Evolutionary conservation across 2,888 invertebrate genomes (phyloP).

Genomic region (Allophyes oxyacanthae): DNA sequence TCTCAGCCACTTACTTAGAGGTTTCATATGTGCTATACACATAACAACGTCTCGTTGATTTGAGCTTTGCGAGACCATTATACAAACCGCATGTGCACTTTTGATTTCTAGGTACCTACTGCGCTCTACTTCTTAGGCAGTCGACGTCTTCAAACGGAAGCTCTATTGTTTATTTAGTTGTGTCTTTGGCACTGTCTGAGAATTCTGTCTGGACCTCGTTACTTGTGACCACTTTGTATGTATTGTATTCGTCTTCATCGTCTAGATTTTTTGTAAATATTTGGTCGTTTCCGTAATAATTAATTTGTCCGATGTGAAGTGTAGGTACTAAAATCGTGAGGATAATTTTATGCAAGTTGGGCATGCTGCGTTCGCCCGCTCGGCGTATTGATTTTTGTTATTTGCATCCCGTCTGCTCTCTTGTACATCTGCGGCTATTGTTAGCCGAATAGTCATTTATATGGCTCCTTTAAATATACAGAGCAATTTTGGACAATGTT

Average conservation of each 20-base stretch:
- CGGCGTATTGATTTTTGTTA: slow-evolving; percentile 87
- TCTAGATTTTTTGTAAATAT: slow-evolving; percentile 38
- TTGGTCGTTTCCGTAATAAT: slow-evolving; percentile 46
- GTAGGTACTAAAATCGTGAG: slow-evolving; percentile 69
- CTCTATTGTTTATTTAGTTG: slow-evolving; percentile 80
- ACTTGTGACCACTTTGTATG: slow-evolving; percentile 53
- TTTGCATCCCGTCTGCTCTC: slow-evolving; percentile 87
- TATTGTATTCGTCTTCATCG: slow-evolving; percentile 33
- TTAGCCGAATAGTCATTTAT: slow-evolving; percentile 78
- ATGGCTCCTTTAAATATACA: slow-evolving; percentile 50
- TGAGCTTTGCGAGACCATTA: slow-evolving; percentile 50
- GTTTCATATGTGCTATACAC: slow-evolving; percentile 65
- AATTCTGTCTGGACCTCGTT: slow-evolving; percentile 70
- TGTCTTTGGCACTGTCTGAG: slow-evolving; percentile 72
- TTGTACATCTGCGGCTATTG: slow-evolving; percentile 83
- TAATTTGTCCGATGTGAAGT: slow-evolving; percentile 57
- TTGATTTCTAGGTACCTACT: slow-evolving; percentile 56
- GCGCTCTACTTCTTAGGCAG: slow-evolving; percentile 76
- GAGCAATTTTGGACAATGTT: slow-evolving; percentile 26
- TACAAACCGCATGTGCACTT: slow-evolving; percentile 52
- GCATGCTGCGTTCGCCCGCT: slow-evolving; percentile 75
- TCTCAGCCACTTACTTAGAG: slow-evolving; percentile 81
- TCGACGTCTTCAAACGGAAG: slow-evolving; percentile 75
- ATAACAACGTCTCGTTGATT: slow-evolving; percentile 55
- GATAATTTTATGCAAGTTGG: slow-evolving; percentile 83